These are phyloP conservation scores for Adelges cooleyi DNA, from an alignment of 1,140 invertebrate genomes.

Conservation along the genomic window DNA sequence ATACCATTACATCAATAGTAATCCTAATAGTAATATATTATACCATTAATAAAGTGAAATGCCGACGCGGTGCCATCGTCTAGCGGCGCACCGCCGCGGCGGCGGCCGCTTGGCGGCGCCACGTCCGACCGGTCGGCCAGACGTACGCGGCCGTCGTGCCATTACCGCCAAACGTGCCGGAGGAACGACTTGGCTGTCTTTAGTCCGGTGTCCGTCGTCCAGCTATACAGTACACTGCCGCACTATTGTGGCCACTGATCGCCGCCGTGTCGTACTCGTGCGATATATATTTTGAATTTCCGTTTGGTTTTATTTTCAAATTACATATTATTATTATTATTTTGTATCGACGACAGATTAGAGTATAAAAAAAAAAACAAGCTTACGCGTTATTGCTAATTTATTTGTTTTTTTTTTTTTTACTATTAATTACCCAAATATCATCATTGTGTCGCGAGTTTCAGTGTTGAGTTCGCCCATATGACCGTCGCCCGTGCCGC, in stretches of 20 bases:
- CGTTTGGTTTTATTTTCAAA: too few relatives aligned
- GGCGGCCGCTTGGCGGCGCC: background rate
- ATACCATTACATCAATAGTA: too few relatives aligned
- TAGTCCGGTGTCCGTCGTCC: constrained; percentile 16
- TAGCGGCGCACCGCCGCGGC: background rate
- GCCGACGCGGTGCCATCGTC: too few relatives aligned
- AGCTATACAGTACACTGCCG: background rate
- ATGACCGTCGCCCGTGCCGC: too few relatives aligned
- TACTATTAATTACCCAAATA: too few relatives aligned
- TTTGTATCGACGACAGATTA: too few relatives aligned
- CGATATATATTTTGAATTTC: background rate
- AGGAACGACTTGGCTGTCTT: background rate
- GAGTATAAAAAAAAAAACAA: too few relatives aligned
- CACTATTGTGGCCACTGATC: background rate
- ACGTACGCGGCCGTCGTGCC: background rate
- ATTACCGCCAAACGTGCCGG: background rate
- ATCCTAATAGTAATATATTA: too few relatives aligned
- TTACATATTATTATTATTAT: too few relatives aligned
- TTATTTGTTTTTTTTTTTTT: background rate
- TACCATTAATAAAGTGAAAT: too few relatives aligned
- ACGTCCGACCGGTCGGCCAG: background rate
- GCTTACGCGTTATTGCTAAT: background rate
- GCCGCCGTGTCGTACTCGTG: background rate
- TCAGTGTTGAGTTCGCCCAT: too few relatives aligned
- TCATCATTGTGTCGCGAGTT: too few relatives aligned